phyloP scores from a whole-genome alignment of 2,113 vertebrate species.

The Antechinus stuartii region DNA sequence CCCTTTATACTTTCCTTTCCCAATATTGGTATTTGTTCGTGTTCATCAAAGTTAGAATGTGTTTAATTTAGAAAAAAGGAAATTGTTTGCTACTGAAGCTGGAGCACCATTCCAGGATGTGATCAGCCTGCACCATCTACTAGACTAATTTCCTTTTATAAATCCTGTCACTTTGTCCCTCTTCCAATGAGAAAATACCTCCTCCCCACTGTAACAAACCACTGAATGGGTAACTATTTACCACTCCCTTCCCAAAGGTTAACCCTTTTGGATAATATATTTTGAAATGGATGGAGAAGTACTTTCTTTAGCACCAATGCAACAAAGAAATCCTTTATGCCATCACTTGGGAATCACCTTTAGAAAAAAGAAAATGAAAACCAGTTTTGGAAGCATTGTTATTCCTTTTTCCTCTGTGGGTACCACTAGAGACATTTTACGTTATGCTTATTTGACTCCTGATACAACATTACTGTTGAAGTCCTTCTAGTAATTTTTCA shows the following conservation, averaged over 20 bases:
- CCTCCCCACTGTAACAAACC: not conserved
- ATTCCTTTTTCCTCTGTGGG: constrained; percentile 58
- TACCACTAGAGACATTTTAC: constrained; percentile 61
- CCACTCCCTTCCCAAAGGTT: not conserved
- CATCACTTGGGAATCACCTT: constrained; percentile 68
- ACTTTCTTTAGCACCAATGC: constrained; percentile 55
- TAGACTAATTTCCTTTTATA: not conserved
- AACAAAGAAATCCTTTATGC: constrained; percentile 66
- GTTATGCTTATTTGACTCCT: constrained; percentile 69
- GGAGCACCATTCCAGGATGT: not conserved
- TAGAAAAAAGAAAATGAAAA: constrained; percentile 74
- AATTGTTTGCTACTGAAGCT: not conserved
- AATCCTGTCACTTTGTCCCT: not conserved
- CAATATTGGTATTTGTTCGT: not conserved
- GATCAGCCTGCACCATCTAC: not conserved
- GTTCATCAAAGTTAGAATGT: not conserved
- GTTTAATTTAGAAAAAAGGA: not conserved
- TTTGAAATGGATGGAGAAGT: not conserved
- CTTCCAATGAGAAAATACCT: not conserved
- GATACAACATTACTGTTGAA: constrained; percentile 47
- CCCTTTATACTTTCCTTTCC: not conserved
- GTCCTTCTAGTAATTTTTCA: constrained; percentile 58
- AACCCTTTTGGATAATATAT: not conserved
- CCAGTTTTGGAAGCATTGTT: constrained; percentile 55
- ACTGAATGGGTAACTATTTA: not conserved